Base-by-base conservation (phyloP, 2,797 vertebrate species). In the Pygocentrus nattereri region DNA sequence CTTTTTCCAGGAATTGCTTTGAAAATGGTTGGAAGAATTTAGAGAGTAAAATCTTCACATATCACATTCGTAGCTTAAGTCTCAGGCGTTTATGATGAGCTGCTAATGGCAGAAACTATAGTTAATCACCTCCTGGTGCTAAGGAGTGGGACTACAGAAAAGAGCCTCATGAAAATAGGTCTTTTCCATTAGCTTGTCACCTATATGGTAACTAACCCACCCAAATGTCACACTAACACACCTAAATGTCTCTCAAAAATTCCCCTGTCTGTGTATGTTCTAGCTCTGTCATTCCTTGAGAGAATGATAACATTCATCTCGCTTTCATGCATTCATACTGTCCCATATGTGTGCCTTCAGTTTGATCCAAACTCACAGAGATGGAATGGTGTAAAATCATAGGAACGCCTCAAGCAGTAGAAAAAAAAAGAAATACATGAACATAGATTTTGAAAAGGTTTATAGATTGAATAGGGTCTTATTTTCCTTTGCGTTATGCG, bases 401-500 rank as follows among this genome's bases (percentile, higher is more conserved):
- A 30, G 16, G 5, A 54, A 80, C 59, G 12, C 76, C n/a, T 74
- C 2, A 44, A 44, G 41, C 41, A 65, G 23, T 21, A 72, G 64
- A 34, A n/a, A 61, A 47, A 50, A 49, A 18, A 10, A 19, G 1
- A 52, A 30, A 21, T 2, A 21, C 16, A 56, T 16, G 73, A 21
- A 5, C 18, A 34, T 3, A 73, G 13, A 73, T 5, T 30, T 31
- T 21, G 41, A 65, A 30, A 70, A 31, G 21, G 58, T 67, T 59
- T 68, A 68, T n/a, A 59, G 4, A 47, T 59, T 73, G 13, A 67
- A 16, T 30, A 61, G 75, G n/a, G 1, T 70, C 80, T 80, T 64
- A 61, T 72, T 79, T 75, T 83, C 19, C 78, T 76, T 83, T 82
- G 81, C 72, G 73, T 78, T 78, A 59, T 79, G 69, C 69, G 34